Conservation (phyloP, 1,140 invertebrate genomes). For the Drosophila lowei region DNA sequence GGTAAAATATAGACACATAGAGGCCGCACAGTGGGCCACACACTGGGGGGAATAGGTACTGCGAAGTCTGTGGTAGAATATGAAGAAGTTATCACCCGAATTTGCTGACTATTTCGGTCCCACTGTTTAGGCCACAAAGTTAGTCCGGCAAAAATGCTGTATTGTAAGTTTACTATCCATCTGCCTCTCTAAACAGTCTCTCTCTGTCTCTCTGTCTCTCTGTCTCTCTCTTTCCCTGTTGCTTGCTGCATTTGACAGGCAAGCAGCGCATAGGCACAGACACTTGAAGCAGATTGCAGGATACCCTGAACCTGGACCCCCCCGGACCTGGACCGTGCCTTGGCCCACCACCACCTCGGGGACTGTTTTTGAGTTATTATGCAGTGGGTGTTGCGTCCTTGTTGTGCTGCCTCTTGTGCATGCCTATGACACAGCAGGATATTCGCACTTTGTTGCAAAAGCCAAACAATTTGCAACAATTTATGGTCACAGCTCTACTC, state of each 20-base stretch:
- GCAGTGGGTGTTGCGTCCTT: slow-evolving; percentile 48
- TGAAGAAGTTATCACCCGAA: too few relatives aligned
- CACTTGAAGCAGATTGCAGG: slow-evolving; percentile 74
- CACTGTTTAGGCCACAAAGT: slow-evolving; percentile 58
- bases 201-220: slow-evolving; percentile 30
- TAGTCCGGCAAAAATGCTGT: slow-evolving; percentile 61
- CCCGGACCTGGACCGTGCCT: slow-evolving; percentile 11
- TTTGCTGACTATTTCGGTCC: not conserved
- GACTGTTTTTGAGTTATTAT: slow-evolving; percentile 80
- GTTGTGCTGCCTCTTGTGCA: slow-evolving; percentile 14
- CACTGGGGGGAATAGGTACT: too few relatives aligned
- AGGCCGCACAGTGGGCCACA: too few relatives aligned
- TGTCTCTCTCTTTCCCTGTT: not conserved
- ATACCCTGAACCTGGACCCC: not conserved
- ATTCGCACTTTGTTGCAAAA: slow-evolving; percentile 60
- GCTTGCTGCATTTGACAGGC: slow-evolving; percentile 64
- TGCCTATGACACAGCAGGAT: slow-evolving; percentile 66
- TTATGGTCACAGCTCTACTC: slow-evolving; percentile 18
- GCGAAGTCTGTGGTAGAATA: too few relatives aligned
- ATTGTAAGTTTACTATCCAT: slow-evolving; percentile 34
- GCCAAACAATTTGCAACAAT: slow-evolving; percentile 64
- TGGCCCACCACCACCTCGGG: slow-evolving; percentile 35
- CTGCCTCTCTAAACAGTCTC: slow-evolving; percentile 1
- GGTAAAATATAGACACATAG: too few relatives aligned
- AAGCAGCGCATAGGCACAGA: slow-evolving; percentile 48